phyloP scores from a whole-genome alignment of 2,113 vertebrate genomes.

The Ivindomyrus marchei region DNA sequence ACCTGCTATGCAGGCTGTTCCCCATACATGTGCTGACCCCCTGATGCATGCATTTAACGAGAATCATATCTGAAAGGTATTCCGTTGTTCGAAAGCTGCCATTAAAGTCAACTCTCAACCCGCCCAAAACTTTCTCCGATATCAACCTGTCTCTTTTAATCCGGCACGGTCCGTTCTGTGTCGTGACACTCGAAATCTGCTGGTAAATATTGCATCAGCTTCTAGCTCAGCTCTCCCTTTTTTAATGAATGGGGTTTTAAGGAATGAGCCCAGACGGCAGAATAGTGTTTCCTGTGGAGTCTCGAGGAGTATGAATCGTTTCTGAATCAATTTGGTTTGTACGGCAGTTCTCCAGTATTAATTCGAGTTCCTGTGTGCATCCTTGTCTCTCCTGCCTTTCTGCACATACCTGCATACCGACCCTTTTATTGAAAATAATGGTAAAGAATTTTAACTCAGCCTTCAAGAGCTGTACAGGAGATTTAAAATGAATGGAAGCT shows the following conservation, averaged over 20 bases:
- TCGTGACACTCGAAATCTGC: not conserved
- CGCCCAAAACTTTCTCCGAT: not conserved
- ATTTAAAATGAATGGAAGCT: not conserved
- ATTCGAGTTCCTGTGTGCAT: not conserved
- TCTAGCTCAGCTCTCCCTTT: not conserved
- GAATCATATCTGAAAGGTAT: not conserved
- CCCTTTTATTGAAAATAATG: constrained; percentile 4
- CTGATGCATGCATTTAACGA: not conserved
- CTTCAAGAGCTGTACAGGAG: not conserved
- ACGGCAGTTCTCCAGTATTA: not conserved
- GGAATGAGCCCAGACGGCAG: not conserved
- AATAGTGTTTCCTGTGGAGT: not conserved
- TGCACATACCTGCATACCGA: not conserved
- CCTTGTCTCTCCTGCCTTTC: not conserved
- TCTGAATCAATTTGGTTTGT: not conserved
- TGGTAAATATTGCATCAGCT: not conserved
- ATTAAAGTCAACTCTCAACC: not conserved
- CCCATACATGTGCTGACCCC: not conserved
- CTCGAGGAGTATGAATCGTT: not conserved
- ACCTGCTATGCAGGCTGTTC: not conserved
- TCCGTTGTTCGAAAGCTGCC: not conserved
- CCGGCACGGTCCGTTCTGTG: not conserved
- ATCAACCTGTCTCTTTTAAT: not conserved
- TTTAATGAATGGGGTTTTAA: not conserved
- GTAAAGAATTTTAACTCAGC: not conserved